Base-by-base conservation (phyloP, 2,113 vertebrate species). In the Rattus rattus region DNA sequence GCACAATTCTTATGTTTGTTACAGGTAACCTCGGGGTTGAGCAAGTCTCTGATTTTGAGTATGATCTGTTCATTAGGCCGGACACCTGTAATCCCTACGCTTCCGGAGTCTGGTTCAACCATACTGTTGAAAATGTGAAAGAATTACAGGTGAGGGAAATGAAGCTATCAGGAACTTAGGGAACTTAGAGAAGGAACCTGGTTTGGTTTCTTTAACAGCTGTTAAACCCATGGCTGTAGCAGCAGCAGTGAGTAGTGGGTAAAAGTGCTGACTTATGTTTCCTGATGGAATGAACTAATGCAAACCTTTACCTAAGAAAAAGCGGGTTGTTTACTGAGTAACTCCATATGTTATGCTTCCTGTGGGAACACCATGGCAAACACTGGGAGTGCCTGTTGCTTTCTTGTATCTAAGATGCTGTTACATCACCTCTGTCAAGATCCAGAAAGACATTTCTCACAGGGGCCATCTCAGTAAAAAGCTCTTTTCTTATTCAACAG, bases 41-140 rank as follows among this genome's bases (percentile, higher is more conserved):
- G 96, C 99, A 99, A 86, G 98, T 99, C 98, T 99, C 99, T 76
- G 99, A 99, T 81, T 99, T 99, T 98, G 99, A 99, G 97, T 99
- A 99, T 97, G 99, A 99, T 98, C 99, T 99, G 49, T 99, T 99
- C 98, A 99, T 99, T 96, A 99, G 99, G 54, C 99, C 99, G 2
- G 99, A 99, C 97, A 99, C 99, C 79, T 99, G 99, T 98, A 99
- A 99, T 96, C 99, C 99, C 22, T n/a, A n/a, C 99, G 99, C 96
- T 99, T 99, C 98, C 98, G n/a, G 99, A 98, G 99, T 99, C 69
- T 99, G 99, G 99, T 99, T 99, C 98, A 99, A 99, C 98, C 99
- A 99, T 98, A 99, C 99, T 0, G 99, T 99, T 98, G 99, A 99
- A 98, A 99, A 99, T 22, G 98, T 99, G 85, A 99, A 99, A 91